phyloP scores from a whole-genome alignment of 2,113 vertebrate genomes.

The Donacobius atricapilla region DNA sequence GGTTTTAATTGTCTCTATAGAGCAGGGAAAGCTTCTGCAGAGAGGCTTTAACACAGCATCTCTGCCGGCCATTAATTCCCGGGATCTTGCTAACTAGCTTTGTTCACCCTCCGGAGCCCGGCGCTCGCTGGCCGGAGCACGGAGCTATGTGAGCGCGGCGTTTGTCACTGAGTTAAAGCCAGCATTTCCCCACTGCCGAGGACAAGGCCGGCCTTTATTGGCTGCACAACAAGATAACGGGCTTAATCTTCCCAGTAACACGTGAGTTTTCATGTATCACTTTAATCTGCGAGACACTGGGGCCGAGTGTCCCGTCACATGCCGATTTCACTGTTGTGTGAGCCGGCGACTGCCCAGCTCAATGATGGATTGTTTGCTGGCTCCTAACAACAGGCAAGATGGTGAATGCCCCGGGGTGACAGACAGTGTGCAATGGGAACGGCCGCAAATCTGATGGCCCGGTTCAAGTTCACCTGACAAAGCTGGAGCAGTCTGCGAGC shows the following conservation, averaged over 20 bases:
- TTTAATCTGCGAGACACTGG: conserved; percentile 73
- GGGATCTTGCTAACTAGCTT: conserved; percentile 22
- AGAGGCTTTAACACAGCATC: conserved; percentile 28
- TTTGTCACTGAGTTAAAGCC: conserved; percentile 35
- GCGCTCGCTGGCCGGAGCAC: not conserved
- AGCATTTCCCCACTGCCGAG: not conserved
- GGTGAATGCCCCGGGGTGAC: conserved; percentile 77
- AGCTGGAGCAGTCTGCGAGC: conserved; percentile 71
- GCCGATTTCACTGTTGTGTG: conserved; percentile 75
- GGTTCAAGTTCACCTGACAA: conserved; percentile 83
- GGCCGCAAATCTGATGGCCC: conserved; percentile 68
- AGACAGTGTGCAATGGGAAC: conserved; percentile 71
- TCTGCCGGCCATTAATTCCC: not conserved
- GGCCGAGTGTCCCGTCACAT: conserved; percentile 72
- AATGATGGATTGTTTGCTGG: conserved; percentile 76
- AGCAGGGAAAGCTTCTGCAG: not conserved
- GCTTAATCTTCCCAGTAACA: conserved; percentile 75
- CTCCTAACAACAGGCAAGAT: conserved; percentile 77
- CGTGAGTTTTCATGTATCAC: conserved; percentile 74
- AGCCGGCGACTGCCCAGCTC: conserved; percentile 67
- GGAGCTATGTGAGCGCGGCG: not conserved
- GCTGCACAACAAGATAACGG: conserved; percentile 64
- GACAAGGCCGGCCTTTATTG: conserved; percentile 64
- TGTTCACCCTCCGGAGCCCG: not conserved
- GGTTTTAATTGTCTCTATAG: not conserved